Evolutionary conservation across 2,797 vertebrate genomes (phyloP).

Genomic region (Macroramphosus scolopax): DNA sequence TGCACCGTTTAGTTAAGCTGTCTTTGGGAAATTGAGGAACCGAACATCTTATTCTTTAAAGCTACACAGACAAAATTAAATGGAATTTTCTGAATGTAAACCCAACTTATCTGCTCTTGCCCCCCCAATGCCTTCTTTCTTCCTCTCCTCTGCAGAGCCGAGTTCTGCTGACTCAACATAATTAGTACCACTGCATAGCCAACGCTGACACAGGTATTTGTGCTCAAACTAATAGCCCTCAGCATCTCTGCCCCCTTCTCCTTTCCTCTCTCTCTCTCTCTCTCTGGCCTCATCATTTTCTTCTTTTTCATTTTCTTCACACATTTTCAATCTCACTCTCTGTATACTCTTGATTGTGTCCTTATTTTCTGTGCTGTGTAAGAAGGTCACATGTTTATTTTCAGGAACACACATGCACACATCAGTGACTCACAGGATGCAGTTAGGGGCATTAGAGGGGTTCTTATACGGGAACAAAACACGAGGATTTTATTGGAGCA

Average conservation of each 20-base stretch:
- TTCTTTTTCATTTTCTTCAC: neutral
- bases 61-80: neutral
- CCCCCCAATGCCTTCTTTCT: slow-evolving; percentile 16
- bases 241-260: slow-evolving; percentile 21
- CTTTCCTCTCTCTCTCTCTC: neutral
- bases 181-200: slow-evolving; percentile 29
- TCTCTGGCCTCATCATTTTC: neutral
- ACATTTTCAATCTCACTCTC: neutral
- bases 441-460: neutral
- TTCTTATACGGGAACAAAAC: neutral
- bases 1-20: too few species aligned
- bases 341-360: slow-evolving; percentile 1
- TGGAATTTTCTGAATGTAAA: slow-evolving; percentile 25
- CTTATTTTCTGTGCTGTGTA: neutral
- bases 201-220: slow-evolving; percentile 66
- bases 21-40: too few species aligned
- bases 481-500: too few species aligned
- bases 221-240: slow-evolving; percentile 47
- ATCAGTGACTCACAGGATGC: neutral
- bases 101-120: slow-evolving; percentile 11
- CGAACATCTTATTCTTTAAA: too few species aligned
- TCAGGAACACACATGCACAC: neutral
- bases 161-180: slow-evolving; percentile 63
- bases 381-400: neutral
- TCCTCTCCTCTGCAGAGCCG: slow-evolving; percentile 41